These are phyloP conservation scores for Gnathonemus echidnorhynchus DNA, from an alignment of 2,113 vertebrate genomes.

Conservation along the genomic window DNA sequence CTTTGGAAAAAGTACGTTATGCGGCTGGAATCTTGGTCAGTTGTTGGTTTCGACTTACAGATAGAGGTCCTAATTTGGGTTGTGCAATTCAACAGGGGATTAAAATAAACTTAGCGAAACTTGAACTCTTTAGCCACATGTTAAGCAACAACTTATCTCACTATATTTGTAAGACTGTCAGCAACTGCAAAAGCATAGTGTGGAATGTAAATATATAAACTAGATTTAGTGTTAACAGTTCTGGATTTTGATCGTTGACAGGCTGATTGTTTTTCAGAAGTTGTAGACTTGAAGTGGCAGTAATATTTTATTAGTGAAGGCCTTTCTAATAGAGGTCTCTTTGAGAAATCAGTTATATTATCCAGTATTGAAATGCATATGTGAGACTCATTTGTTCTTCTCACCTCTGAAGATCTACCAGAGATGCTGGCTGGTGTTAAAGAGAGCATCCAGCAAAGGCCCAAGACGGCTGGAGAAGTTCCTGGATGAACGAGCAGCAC, in stretches of 20 bases:
- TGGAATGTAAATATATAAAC: not conserved
- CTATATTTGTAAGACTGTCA: not conserved
- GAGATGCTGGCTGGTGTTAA: constrained; percentile 74
- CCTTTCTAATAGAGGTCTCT: not conserved
- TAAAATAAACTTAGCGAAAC: constrained; percentile 26
- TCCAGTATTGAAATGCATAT: not conserved
- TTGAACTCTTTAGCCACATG: constrained; percentile 10
- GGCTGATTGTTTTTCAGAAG: not conserved
- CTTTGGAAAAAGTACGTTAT: not conserved
- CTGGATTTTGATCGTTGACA: not conserved
- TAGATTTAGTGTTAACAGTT: not conserved
- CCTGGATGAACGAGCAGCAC: constrained; percentile 72
- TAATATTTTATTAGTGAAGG: not conserved
- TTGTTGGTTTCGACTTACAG: constrained; percentile 15
- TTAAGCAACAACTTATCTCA: not conserved
- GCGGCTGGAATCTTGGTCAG: not conserved
- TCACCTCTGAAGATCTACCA: constrained; percentile 66
- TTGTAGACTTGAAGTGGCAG: not conserved
- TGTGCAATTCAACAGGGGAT: constrained; percentile 17
- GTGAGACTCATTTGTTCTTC: not conserved
- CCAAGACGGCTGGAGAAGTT: constrained; percentile 76
- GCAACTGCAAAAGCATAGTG: not conserved
- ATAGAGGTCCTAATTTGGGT: constrained; percentile 14
- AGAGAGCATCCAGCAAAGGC: constrained; percentile 76
- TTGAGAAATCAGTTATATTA: not conserved